phyloP scores from a whole-genome alignment of 2,888 invertebrate species.

The Oscheius sp. region DNA sequence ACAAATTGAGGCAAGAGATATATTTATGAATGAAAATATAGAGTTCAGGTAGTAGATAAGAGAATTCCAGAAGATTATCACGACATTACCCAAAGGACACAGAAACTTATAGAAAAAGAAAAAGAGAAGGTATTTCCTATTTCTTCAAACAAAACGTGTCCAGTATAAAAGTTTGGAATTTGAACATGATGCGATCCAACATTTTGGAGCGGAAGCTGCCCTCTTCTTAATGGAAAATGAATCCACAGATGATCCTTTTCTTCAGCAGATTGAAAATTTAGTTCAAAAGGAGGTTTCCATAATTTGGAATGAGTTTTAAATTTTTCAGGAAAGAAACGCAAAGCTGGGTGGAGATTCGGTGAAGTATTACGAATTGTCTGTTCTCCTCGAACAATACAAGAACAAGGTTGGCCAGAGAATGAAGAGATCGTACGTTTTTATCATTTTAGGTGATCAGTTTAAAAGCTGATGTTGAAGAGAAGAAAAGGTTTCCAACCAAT shows the following conservation, averaged over 20 bases:
- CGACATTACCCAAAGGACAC: background rate
- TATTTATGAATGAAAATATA: background rate
- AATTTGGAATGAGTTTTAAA: background rate
- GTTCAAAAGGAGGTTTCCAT: background rate
- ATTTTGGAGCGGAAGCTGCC: constrained; percentile 17
- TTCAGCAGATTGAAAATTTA: background rate
- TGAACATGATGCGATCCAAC: constrained; percentile 2
- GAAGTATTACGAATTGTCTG: background rate
- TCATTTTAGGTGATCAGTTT: background rate
- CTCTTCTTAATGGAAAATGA: constrained; percentile 4
- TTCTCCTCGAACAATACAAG: background rate
- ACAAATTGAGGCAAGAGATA: too few relatives aligned
- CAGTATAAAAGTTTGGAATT: too few relatives aligned
- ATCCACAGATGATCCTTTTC: background rate
- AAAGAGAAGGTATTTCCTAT: background rate
- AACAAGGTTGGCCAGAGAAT: background rate
- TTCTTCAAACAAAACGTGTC: background rate
- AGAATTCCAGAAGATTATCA: background rate
- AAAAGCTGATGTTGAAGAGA: background rate
- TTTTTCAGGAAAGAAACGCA: background rate
- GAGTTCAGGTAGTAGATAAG: too few relatives aligned
- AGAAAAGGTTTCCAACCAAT: background rate
- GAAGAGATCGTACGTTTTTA: background rate
- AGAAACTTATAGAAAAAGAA: background rate
- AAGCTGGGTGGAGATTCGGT: background rate